phyloP scores from a whole-genome alignment of 1,140 invertebrate genomes.

The Trissolcus basalis region DNA sequence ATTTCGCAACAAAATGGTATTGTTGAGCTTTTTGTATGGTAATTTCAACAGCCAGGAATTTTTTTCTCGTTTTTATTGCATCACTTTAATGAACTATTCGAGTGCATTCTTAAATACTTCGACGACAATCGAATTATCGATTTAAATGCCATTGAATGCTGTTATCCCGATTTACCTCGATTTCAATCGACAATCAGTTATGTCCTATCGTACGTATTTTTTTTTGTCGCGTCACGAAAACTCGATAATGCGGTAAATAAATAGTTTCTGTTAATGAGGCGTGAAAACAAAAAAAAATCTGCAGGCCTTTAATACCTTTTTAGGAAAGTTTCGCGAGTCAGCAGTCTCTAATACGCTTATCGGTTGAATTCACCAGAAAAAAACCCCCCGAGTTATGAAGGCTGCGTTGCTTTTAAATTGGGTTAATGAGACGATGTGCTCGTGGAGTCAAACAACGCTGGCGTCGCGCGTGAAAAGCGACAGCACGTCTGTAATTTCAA shows the following conservation, averaged over 20 bases:
- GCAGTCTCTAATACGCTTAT: constrained; percentile 38
- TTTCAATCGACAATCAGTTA: constrained; percentile 17
- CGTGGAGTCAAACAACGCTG: constrained; percentile 59
- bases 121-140: constrained; percentile 31
- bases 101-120: constrained; percentile 29
- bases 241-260: constrained; percentile 25
- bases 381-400: constrained; percentile 64
- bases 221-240: constrained; percentile 8
- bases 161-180: background rate
- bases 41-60: constrained; percentile 30
- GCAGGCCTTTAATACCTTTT: background rate
- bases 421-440: constrained; percentile 70
- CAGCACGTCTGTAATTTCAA: constrained; percentile 23
- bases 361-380: constrained; percentile 43
- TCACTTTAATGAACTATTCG: constrained; percentile 36
- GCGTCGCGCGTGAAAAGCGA: constrained; percentile 44
- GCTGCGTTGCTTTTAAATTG: constrained; percentile 64
- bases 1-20: constrained; percentile 42
- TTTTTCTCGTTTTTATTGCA: constrained; percentile 27
- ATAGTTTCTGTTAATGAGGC: constrained; percentile 39
- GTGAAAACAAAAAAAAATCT: constrained; percentile 8
- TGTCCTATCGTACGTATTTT: background rate
- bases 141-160: background rate
- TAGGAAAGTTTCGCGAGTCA: constrained; percentile 38
- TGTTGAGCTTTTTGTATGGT: constrained; percentile 38